A percentile compares a stretch with the other conserved stretches of the same genome.
Evolutionary conservation across 2,113 vertebrate species (phyloP).

Genomic region (Peromyscus leucopus): DNA sequence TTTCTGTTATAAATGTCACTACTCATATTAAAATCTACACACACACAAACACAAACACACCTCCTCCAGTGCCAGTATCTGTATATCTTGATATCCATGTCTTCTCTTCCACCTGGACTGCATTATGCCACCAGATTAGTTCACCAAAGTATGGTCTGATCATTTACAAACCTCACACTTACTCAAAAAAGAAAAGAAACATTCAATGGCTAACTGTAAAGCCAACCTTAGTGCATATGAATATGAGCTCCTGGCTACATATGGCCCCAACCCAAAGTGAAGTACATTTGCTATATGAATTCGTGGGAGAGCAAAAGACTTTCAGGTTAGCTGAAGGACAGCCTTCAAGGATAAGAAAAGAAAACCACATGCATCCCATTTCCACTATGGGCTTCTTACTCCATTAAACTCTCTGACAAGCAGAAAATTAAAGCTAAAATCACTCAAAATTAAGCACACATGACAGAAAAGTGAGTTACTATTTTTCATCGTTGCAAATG

Average conservation of each 20-base stretch:
- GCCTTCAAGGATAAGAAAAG: constrained; percentile 41
- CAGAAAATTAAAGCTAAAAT: constrained; percentile 35
- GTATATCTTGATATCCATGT: background rate
- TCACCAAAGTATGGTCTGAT: constrained; percentile 24
- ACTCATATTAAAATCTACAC: background rate
- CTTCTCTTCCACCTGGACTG: background rate
- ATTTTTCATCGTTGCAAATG: constrained; percentile 36
- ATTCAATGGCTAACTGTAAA: constrained; percentile 17
- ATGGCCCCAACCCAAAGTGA: background rate
- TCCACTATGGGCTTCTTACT: background rate
- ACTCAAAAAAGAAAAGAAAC: background rate
- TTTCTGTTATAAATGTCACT: background rate
- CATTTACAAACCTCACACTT: background rate
- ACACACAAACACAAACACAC: no score
- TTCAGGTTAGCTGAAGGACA: background rate
- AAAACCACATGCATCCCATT: background rate
- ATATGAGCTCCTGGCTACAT: background rate
- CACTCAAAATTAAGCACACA: constrained; percentile 50
- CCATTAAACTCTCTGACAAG: constrained; percentile 46
- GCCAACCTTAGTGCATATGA: background rate
- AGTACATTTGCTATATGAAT: background rate
- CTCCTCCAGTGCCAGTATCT: background rate
- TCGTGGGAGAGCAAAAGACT: background rate
- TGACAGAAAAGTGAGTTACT: constrained; percentile 42
- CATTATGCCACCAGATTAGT: background rate